Percentiles rank a stretch among this genome's conserved stretches.
These are phyloP conservation scores for Pyrrhosoma nymphula DNA, from an alignment of 2,888 invertebrate species.

Conservation along the genomic window DNA sequence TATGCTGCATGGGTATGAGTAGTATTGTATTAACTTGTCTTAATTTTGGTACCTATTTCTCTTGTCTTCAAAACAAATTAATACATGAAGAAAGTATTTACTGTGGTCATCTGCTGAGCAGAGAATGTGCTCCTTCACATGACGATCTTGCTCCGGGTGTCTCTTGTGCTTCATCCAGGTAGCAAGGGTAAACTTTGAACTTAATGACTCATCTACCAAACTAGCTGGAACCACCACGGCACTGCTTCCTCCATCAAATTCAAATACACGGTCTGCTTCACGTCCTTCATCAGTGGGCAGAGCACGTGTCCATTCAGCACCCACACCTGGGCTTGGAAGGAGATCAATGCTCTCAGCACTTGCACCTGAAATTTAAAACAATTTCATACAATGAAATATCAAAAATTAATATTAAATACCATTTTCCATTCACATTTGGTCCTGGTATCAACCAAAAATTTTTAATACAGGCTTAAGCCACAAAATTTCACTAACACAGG, in stretches of 20 bases:
- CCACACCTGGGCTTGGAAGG: constrained; percentile 89
- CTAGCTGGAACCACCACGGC: constrained; percentile 91
- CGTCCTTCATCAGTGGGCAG: constrained; percentile 90
- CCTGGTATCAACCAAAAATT: no score
- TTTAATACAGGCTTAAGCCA: no score
- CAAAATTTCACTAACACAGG: no score
- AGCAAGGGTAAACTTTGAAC: constrained; percentile 92
- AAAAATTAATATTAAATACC: not conserved
- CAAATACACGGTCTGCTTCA: constrained; percentile 94
- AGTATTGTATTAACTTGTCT: no score
- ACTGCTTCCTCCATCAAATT: constrained; percentile 95
- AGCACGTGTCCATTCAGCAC: constrained; percentile 90
- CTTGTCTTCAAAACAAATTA: no score
- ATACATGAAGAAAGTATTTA: constrained; percentile 79
- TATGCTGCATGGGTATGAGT: no score
- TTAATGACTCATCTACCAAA: constrained; percentile 87
- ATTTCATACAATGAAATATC: constrained; percentile 53
- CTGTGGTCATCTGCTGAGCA: constrained; percentile 99
- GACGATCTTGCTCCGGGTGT: constrained; percentile 89
- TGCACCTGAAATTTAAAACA: constrained; percentile 80
- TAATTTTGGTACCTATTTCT: no score
- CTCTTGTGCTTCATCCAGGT: constrained; percentile 97
- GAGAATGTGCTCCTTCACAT: constrained; percentile 96
- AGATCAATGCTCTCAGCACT: constrained; percentile 91
- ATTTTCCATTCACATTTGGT: not conserved